These are phyloP conservation scores for Lumbricus terrestris DNA, from an alignment of 2,888 invertebrate species.

Conservation along the genomic window DNA sequence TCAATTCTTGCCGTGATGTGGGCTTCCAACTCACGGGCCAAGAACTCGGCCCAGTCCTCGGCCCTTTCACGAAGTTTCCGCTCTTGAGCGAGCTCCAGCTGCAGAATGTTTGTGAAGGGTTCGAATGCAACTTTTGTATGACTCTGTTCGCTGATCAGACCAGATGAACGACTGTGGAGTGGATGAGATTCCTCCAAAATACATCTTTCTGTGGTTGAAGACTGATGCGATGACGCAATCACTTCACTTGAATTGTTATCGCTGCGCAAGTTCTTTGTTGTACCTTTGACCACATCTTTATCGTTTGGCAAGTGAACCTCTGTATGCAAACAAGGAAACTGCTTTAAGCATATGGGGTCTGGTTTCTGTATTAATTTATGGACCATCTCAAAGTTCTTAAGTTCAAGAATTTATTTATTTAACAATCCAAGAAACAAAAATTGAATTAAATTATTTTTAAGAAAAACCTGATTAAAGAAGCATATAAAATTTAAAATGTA, in stretches of 20 bases:
- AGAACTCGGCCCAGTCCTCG: constrained; percentile 12
- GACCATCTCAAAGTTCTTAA: background rate
- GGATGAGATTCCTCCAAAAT: background rate
- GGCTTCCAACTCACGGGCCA: background rate
- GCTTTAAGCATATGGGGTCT: background rate
- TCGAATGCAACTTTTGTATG: background rate
- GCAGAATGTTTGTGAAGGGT: background rate
- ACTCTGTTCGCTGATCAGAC: background rate
- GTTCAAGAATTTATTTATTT: too few species aligned
- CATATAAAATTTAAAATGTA: too few species aligned
- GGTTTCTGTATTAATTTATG: background rate
- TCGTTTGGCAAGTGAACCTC: background rate
- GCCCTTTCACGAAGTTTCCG: background rate
- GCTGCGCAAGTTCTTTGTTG: background rate
- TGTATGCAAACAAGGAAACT: background rate
- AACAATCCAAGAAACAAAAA: too few species aligned
- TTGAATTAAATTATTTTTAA: too few species aligned
- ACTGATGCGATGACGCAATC: background rate
- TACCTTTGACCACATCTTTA: background rate
- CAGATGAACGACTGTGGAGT: background rate
- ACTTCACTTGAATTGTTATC: background rate
- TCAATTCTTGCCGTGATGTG: background rate
- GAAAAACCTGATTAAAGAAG: too few species aligned
- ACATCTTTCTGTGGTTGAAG: background rate
- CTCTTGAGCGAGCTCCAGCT: background rate